Percentiles rank a stretch among this genome's conserved stretches.
phyloP scores from a whole-genome alignment of 2,113 vertebrate species.

The Myrmophylax atrothorax region DNA sequence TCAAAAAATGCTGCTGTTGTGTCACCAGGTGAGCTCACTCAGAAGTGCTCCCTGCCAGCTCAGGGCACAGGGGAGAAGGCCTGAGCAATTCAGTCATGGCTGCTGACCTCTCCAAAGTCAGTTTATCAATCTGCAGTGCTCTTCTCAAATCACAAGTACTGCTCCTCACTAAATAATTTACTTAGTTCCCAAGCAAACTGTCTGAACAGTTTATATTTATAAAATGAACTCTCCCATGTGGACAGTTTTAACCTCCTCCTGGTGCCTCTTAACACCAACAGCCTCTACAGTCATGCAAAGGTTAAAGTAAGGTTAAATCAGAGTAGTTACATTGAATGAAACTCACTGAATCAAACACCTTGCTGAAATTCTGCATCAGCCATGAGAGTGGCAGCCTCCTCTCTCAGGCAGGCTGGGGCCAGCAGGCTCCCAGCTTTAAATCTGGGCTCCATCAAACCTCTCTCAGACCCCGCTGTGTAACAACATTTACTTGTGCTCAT shows the following conservation, averaged over 20 bases:
- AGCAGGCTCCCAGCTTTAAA: not conserved
- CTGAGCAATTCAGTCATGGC: not conserved
- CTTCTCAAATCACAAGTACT: not conserved
- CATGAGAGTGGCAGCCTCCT: not conserved
- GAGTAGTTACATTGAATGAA: not conserved
- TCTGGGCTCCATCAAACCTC: not conserved
- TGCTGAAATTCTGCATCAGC: not conserved
- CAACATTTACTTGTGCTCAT: not conserved
- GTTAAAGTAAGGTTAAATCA: constrained; percentile 30
- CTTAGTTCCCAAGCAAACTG: not conserved
- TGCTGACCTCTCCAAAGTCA: constrained; percentile 10
- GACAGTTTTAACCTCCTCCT: not conserved
- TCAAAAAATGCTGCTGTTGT: not conserved
- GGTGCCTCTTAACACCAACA: not conserved
- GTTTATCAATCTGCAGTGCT: not conserved
- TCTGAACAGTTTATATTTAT: not conserved
- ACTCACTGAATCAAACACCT: not conserved
- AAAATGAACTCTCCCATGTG: not conserved
- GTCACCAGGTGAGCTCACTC: rapidly evolving
- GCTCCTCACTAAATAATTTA: not conserved
- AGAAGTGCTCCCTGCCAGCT: not conserved
- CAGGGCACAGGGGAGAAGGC: rapidly evolving
- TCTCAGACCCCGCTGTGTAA: not conserved
- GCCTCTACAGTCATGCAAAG: not conserved
- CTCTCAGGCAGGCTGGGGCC: not conserved